Percentiles rank a stretch among this genome's conserved stretches.
Evolutionary conservation across 2,797 vertebrate species (phyloP).

Genomic region (Hippocampus kuda): DNA sequence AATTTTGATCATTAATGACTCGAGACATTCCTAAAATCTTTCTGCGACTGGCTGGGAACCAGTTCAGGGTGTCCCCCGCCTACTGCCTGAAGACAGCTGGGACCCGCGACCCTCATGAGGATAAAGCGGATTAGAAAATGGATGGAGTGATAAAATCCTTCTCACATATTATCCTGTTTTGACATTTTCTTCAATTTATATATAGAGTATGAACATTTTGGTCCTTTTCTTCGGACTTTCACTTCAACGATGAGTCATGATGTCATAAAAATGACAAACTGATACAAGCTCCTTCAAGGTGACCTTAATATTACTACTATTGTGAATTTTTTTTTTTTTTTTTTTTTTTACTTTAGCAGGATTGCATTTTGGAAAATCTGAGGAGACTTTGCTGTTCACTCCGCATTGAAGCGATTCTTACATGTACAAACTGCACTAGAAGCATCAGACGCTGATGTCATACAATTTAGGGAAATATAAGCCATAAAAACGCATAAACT

Average conservation of each 20-base stretch:
- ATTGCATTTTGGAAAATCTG: neutral
- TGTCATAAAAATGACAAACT: constrained; percentile 3
- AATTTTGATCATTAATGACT: neutral
- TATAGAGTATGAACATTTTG: constrained; percentile 6
- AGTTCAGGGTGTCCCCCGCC: too few species aligned
- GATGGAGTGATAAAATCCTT: neutral
- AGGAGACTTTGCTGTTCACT: neutral
- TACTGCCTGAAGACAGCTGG: too few species aligned
- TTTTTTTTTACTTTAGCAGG: neutral
- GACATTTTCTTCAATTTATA: neutral
- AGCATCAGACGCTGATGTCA: neutral
- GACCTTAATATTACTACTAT: neutral
- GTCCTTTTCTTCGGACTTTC: neutral
- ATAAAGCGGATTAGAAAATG: too few species aligned
- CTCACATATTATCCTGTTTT: neutral
- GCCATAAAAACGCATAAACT: neutral
- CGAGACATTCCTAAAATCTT: neutral
- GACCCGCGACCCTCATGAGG: too few species aligned
- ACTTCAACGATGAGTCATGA: neutral
- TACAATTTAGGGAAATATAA: neutral
- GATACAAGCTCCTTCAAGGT: neutral
- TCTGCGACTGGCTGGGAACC: too few species aligned
- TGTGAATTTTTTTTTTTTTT: neutral
- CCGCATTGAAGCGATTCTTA: neutral
- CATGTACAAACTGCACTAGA: neutral